Evolutionary conservation across 2,113 vertebrate species (phyloP).

Genomic region (Pleuronectes platessa): DNA sequence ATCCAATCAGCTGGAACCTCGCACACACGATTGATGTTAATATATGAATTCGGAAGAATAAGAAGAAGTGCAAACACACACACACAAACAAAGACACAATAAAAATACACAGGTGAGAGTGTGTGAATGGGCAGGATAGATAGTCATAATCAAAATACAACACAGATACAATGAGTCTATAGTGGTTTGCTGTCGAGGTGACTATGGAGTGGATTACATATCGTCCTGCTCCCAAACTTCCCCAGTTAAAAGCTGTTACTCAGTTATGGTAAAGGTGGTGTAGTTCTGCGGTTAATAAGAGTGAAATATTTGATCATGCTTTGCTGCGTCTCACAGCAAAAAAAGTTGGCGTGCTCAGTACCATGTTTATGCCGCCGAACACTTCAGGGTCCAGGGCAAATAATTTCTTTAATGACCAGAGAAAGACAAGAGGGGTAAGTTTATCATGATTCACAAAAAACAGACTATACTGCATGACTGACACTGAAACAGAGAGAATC

Average conservation of each 20-base stretch:
- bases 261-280: slow-evolving; percentile 44
- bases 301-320: slow-evolving; percentile 76
- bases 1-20: slow-evolving; percentile 24
- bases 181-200: slow-evolving; percentile 44
- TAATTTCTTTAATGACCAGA: slow-evolving; percentile 80
- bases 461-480: slow-evolving; percentile 25
- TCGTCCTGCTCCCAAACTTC: slow-evolving; percentile 43
- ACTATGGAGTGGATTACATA: slow-evolving; percentile 44
- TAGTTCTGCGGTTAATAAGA: slow-evolving; percentile 64
- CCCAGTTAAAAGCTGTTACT: slow-evolving; percentile 56
- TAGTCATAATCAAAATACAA: slow-evolving; percentile 32
- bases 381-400: slow-evolving; percentile 82
- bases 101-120: slow-evolving; percentile 35
- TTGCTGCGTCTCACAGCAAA: slow-evolving; percentile 67
- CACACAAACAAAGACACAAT: neutral
- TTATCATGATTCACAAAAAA: slow-evolving; percentile 56
- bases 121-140: slow-evolving; percentile 34
- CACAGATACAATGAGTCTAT: slow-evolving; percentile 31
- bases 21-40: slow-evolving; percentile 59
- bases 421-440: slow-evolving; percentile 73
- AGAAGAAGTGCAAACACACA: slow-evolving; percentile 1
- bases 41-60: slow-evolving; percentile 35
- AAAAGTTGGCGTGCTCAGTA: slow-evolving; percentile 73
- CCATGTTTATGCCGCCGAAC: slow-evolving; percentile 80
- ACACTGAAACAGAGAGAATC: slow-evolving; percentile 7